Evolutionary conservation across 2,888 invertebrate species (phyloP).

Genomic region (Prosapia bicincta): DNA sequence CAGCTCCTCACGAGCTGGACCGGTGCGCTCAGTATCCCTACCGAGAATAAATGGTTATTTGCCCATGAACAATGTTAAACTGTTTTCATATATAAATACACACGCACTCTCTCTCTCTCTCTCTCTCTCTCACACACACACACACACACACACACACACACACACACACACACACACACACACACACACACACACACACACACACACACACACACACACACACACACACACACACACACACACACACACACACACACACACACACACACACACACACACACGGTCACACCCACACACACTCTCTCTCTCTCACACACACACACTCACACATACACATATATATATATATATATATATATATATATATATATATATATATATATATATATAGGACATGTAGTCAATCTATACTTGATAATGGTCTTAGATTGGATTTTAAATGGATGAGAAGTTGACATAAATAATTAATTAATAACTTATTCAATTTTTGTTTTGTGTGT

Average conservation of each 20-base stretch:
- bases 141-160: neutral
- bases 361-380: neutral
- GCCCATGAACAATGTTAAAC: no score
- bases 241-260: neutral
- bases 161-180: neutral
- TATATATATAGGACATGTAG: neutral
- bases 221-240: neutral
- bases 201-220: neutral
- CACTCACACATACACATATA: neutral
- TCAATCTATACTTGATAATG: neutral
- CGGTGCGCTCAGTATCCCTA: no score
- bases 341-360: neutral
- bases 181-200: neutral
- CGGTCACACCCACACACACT: no score
- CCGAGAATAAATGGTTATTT: no score
- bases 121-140: neutral
- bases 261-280: neutral
- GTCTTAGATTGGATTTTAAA: no score
- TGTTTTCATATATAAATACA: no score
- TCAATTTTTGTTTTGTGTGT: no score
- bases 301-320: neutral
- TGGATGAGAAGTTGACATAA: no score
- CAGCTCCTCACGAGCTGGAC: no score
- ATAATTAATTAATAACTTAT: no score
- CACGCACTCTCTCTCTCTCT: no score